These are phyloP conservation scores for Emydocephalus ijimae DNA, from an alignment of 2,113 vertebrate species.

Conservation along the genomic window DNA sequence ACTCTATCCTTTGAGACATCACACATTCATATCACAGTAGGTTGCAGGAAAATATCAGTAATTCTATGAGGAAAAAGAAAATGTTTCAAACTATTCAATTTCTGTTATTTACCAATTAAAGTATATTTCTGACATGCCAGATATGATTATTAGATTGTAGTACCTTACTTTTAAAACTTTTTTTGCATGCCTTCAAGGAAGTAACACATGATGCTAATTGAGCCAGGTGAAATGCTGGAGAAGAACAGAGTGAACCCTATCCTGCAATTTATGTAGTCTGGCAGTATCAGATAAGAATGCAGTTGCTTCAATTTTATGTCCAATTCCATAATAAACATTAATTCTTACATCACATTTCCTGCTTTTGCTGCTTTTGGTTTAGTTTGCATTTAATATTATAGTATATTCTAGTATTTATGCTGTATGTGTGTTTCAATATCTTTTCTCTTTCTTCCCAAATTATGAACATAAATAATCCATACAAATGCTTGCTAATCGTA, in stretches of 20 bases:
- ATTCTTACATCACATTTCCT: slow-evolving; percentile 11
- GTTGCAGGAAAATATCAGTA: slow-evolving; percentile 1
- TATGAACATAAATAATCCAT: slow-evolving; percentile 29
- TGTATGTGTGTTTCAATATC: slow-evolving; percentile 43
- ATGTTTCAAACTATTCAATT: background rate
- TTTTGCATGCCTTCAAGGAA: slow-evolving; percentile 69
- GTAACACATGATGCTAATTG: slow-evolving; percentile 63
- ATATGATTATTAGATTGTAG: slow-evolving; percentile 23
- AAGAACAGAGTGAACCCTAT: slow-evolving; percentile 26
- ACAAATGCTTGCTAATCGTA: slow-evolving; percentile 25
- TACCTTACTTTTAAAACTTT: slow-evolving; percentile 50
- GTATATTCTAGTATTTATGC: slow-evolving; percentile 9
- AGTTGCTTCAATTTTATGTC: slow-evolving; percentile 18
- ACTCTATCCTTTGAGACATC: background rate
- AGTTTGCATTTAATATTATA: slow-evolving; percentile 42
- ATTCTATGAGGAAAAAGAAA: slow-evolving; percentile 32
- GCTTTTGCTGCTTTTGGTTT: slow-evolving; percentile 17
- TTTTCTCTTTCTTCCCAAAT: slow-evolving; percentile 26
- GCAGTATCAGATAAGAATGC: slow-evolving; percentile 35
- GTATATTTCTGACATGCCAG: slow-evolving; percentile 21
- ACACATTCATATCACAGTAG: slow-evolving; percentile 19
- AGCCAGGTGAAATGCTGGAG: slow-evolving; percentile 52
- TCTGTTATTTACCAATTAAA: background rate
- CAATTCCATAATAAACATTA: background rate
- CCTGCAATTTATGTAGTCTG: background rate